Base-by-base conservation (phyloP, 2,888 invertebrate species). In the Agrypnus murinus region DNA sequence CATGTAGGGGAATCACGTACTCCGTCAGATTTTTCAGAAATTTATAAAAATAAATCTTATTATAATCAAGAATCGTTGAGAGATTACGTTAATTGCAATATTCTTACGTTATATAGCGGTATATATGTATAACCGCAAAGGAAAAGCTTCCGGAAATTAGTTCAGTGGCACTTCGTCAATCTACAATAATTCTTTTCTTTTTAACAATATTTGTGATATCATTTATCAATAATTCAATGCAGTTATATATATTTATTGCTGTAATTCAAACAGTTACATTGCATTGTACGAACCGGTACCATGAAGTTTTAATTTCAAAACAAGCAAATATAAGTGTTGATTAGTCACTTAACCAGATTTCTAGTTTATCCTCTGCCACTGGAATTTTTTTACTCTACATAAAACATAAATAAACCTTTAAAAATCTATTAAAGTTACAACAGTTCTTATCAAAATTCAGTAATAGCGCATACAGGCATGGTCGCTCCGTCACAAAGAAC, bases 41-140 rank as follows among this genome's bases (percentile, higher is more conserved):
- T 25, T 25, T 25, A 3, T 25, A 25, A 25, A 25, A 25, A 25
- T 25, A 25, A 25, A 25, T 25, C 25, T 25, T 25, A 5, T 25
- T 25, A 3, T 25, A 25, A 25, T 25, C 25, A 25, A 25, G n/a
- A 25, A 25, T 25, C 25, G 5, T 25, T n/a, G 5, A 25, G 5
- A 3, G 25, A 25, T 25, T 25, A 25, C 25, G 25, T 25, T 25
- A 25, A 25, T 25, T 25, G 25, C 25, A 25, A 25, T 25, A 25
- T 25, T 25, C 53, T 53, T 53, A 14, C 53, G 60, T 46, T 48
- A 25, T 25, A 1, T 1, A 55, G 36, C 17, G 55, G 19, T 17
- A 53, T n/a, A n/a, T n/a, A 67, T 67, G 53, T 60, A 25, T 32
- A 50, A 69, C 69, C 69, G 64, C 69, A 69, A 66, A 50, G 64